phyloP scores from a whole-genome alignment of 1,140 invertebrate genomes.

The Monomorium pharaonis region DNA sequence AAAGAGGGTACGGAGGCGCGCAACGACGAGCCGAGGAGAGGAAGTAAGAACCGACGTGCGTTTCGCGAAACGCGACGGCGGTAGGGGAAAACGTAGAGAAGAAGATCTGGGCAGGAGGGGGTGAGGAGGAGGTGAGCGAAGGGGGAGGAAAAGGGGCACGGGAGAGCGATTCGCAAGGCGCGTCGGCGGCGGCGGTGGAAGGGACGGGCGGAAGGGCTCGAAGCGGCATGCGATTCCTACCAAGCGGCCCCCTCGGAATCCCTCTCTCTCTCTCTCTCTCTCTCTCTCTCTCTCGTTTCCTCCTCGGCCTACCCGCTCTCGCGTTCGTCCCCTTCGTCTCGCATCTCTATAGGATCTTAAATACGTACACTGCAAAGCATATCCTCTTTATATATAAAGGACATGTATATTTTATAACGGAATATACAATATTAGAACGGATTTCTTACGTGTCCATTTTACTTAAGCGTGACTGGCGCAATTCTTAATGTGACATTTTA shows the following conservation, averaged over 20 bases:
- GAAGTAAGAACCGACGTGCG: slow-evolving; percentile 60
- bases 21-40: slow-evolving; percentile 46
- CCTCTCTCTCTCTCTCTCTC: too few relatives aligned
- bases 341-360: slow-evolving; percentile 64
- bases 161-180: slow-evolving; percentile 58
- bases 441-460: too few relatives aligned
- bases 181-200: slow-evolving; percentile 36
- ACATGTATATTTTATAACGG: too few relatives aligned
- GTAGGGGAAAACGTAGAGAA: slow-evolving; percentile 31
- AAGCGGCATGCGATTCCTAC: slow-evolving; percentile 66
- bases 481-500: too few relatives aligned
- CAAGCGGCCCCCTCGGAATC: slow-evolving; percentile 28
- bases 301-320: slow-evolving; percentile 36
- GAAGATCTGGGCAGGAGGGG: slow-evolving; percentile 31
- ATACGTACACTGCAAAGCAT: too few relatives aligned
- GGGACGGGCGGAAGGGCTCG: slow-evolving; percentile 60
- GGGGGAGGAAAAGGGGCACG: slow-evolving; percentile 58
- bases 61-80: slow-evolving; percentile 45
- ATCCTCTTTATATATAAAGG: too few relatives aligned
- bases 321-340: slow-evolving; percentile 9
- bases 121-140: slow-evolving; percentile 44
- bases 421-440: too few relatives aligned
- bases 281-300: slow-evolving; percentile 20
- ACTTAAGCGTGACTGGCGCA: too few relatives aligned
- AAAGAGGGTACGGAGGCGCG: slow-evolving; percentile 45